phyloP scores from a whole-genome alignment of 2,113 vertebrate species.

The Ovis canadensis region DNA sequence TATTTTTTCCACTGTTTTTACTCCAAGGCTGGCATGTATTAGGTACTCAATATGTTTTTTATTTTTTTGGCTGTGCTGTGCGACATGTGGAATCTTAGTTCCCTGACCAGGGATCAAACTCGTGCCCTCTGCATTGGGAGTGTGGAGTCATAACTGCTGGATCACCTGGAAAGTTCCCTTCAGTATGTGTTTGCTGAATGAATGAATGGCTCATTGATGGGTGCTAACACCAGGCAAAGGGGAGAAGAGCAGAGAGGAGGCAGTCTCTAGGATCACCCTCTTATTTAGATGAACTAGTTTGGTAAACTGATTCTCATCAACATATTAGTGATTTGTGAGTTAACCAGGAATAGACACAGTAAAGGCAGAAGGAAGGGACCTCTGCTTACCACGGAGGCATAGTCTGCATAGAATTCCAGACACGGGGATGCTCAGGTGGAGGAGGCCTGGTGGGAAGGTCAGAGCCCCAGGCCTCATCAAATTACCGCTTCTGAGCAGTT shows the following conservation, averaged over 20 bases:
- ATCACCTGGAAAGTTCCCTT: not conserved
- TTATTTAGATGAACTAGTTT: not conserved
- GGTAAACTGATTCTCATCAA: not conserved
- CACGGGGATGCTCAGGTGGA: not conserved
- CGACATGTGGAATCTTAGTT: not conserved
- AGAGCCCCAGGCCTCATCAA: not conserved
- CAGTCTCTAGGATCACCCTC: not conserved
- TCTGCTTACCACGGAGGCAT: rapidly evolving
- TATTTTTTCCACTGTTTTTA: not conserved
- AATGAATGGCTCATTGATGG: not conserved
- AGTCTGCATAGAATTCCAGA: not conserved
- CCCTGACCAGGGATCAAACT: not conserved
- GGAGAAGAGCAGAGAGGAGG: not conserved
- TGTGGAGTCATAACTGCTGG: not conserved
- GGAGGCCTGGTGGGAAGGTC: not conserved
- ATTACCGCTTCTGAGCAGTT: not conserved
- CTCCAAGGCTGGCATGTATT: not conserved
- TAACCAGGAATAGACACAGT: not conserved
- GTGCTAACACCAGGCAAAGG: not conserved
- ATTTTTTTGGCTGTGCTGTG: not conserved
- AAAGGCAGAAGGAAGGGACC: not conserved
- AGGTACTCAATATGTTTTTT: not conserved
- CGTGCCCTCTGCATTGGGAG: not conserved
- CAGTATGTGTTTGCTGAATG: not conserved
- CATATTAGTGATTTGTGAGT: not conserved